phyloP scores from a whole-genome alignment of 2,797 vertebrate genomes.

The Clamator glandarius region DNA sequence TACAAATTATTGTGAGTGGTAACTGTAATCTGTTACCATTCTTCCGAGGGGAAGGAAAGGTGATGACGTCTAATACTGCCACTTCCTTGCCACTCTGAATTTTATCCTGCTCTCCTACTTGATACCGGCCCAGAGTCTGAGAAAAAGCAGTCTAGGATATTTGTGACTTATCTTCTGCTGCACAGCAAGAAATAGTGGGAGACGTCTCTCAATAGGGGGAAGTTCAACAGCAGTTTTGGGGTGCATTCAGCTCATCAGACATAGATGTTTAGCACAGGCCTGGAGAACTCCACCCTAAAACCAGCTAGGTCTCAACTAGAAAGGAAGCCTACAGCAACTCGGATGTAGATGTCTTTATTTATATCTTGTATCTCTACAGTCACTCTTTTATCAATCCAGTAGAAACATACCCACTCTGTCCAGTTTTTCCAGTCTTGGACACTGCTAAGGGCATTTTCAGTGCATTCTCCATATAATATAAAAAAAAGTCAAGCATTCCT shows the following conservation, averaged over 20 bases:
- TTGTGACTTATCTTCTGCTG: background rate
- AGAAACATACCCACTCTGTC: background rate
- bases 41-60: background rate
- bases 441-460: background rate
- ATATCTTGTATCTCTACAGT: background rate
- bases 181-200: background rate
- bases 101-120: background rate
- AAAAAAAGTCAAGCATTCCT: background rate
- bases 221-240: background rate
- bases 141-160: background rate
- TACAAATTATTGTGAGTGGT: background rate
- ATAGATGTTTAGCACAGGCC: background rate
- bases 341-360: background rate
- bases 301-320: background rate
- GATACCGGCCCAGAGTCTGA: background rate
- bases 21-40: background rate
- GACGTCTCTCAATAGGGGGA: background rate
- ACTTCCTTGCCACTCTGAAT: background rate
- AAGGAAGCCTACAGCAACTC: background rate
- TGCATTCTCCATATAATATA: background rate
- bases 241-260: background rate
- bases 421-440: background rate
- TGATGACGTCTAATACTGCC: background rate
- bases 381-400: background rate
- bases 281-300: background rate